Conservation (phyloP, 2,888 invertebrate species). For the Chymomyza amoena region DNA sequence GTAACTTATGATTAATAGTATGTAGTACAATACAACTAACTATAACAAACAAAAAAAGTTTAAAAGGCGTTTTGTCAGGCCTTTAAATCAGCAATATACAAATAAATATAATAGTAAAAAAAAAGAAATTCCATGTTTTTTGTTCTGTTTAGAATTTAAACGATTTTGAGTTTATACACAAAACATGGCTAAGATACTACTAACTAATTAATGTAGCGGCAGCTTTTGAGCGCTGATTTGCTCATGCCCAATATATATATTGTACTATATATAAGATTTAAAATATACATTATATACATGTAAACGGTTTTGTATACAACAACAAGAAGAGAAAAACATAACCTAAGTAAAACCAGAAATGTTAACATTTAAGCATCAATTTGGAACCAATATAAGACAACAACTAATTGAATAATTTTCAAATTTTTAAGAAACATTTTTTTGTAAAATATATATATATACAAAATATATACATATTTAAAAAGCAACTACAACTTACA, state of each 20-base stretch:
- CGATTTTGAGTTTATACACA: neutral
- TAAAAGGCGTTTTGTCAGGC: neutral
- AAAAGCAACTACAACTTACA: neutral
- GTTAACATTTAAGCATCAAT: constrained; percentile 75
- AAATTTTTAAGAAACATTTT: constrained; percentile 66
- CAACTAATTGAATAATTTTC: constrained; percentile 64
- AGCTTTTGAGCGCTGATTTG: constrained; percentile 13
- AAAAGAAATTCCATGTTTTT: constrained; percentile 1
- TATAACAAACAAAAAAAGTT: constrained; percentile 11
- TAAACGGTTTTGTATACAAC: constrained; percentile 52
- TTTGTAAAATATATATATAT: constrained; percentile 40
- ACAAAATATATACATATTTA: constrained; percentile 13
- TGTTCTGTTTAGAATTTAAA: neutral
- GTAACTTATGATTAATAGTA: constrained; percentile 80
- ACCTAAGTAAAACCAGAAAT: constrained; percentile 34
- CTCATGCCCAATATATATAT: constrained; percentile 43
- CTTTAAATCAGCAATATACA: constrained; percentile 9
- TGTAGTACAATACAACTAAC: constrained; percentile 28
- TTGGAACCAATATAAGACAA: constrained; percentile 75
- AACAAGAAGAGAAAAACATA: constrained; percentile 16
- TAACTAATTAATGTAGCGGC: constrained; percentile 29
- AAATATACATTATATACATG: constrained; percentile 47
- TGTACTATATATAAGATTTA: constrained; percentile 47
- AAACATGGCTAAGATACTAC: constrained; percentile 20
- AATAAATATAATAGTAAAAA: neutral